Percentiles rank a stretch among this genome's conserved stretches.
These are phyloP conservation scores for Magallana angulata DNA, from an alignment of 1,140 invertebrate genomes.

Conservation along the genomic window DNA sequence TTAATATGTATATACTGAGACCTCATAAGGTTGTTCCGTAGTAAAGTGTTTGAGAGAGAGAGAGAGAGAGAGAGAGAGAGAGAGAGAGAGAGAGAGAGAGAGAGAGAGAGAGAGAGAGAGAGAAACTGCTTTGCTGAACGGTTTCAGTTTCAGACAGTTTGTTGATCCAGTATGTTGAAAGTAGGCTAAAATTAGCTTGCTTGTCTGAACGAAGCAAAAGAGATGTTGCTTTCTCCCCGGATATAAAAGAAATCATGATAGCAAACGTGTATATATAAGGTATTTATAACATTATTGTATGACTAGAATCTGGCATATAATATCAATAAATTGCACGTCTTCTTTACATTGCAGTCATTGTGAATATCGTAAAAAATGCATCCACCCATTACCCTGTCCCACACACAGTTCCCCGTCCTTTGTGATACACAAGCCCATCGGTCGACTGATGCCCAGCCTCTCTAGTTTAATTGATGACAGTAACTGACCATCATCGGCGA, in stretches of 20 bases:
- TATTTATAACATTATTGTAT: no score
- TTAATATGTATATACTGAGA: not conserved
- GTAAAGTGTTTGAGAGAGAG: not conserved
- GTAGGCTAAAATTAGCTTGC: no score
- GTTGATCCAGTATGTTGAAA: no score
- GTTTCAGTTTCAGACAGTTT: no score
- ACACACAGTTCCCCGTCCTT: constrained; percentile 21
- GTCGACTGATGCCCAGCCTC: constrained; percentile 11
- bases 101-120: not conserved
- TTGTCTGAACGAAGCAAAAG: no score
- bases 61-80: not conserved
- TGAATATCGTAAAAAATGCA: constrained; percentile 21
- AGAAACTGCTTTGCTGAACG: no score
- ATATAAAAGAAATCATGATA: no score
- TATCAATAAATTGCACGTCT: no score
- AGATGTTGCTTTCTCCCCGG: no score
- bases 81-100: not conserved
- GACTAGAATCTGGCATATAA: no score
- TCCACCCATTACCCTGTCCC: constrained; percentile 32
- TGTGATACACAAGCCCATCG: constrained; percentile 2
- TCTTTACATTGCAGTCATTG: not conserved
- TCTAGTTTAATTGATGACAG: not conserved
- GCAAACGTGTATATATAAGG: no score
- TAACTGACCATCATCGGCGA: not conserved
- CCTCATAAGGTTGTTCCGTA: not conserved